phyloP scores from a whole-genome alignment of 2,113 vertebrate genomes.

The Lucifuga dentata region DNA sequence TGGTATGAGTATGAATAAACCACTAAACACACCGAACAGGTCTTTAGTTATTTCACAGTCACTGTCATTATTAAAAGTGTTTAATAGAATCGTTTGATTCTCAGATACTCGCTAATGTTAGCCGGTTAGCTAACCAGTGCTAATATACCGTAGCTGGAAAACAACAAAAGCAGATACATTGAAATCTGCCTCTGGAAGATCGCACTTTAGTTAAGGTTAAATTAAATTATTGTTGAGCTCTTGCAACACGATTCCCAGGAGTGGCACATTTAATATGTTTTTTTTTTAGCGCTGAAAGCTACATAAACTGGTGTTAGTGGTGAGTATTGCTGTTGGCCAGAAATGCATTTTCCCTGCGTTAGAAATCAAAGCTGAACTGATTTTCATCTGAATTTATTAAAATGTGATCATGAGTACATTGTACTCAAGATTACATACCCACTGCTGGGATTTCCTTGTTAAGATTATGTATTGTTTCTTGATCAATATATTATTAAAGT shows the following conservation, averaged over 20 bases:
- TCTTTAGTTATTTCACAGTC: conserved; percentile 23
- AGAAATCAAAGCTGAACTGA: not conserved
- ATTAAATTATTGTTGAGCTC: no score
- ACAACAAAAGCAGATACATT: not conserved
- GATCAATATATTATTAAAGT: no score
- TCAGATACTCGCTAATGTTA: not conserved
- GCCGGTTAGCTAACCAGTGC: not conserved
- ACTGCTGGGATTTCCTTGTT: no score
- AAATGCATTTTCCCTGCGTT: conserved; percentile 62
- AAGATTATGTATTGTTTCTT: no score
- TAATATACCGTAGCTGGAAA: not conserved
- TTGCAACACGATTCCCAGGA: no score
- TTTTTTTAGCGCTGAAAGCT: not conserved
- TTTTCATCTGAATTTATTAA: no score
- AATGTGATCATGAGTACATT: no score
- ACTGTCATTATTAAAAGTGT: not conserved
- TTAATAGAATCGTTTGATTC: not conserved
- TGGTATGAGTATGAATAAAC: not conserved
- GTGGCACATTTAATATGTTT: not conserved
- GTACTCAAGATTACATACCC: no score
- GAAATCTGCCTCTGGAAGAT: not conserved
- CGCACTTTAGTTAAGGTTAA: no score
- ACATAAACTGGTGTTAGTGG: not conserved
- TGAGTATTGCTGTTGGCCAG: conserved; percentile 54
- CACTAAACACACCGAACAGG: not conserved